A percentile compares a stretch with the other conserved stretches of the same genome.
Evolutionary conservation across 2,113 vertebrate species (phyloP).

Genomic region (Scopus umbretta): DNA sequence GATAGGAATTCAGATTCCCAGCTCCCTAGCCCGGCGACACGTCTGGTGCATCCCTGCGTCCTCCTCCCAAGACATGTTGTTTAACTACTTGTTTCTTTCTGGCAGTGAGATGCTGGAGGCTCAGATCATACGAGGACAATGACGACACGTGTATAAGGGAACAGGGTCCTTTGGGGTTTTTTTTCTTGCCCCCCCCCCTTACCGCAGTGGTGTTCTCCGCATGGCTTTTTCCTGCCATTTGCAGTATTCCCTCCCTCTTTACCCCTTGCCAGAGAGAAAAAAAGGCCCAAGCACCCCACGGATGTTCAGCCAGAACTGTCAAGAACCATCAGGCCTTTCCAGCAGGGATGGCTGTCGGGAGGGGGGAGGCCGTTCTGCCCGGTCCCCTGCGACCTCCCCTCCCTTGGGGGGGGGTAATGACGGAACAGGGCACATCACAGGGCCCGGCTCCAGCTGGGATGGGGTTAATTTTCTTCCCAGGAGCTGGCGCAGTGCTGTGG

Average conservation of each 20-base stretch:
- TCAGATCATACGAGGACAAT: not conserved
- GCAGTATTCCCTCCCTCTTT: not conserved
- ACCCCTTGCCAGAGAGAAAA: not conserved
- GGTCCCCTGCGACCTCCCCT: too few relatives aligned
- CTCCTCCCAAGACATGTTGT: not conserved
- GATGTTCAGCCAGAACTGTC: not conserved
- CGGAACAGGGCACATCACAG: too few relatives aligned
- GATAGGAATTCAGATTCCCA: rapidly evolving
- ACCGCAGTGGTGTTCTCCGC: not conserved
- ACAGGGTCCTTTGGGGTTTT: not conserved
- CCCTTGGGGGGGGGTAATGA: too few relatives aligned
- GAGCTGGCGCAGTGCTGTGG: too few relatives aligned
- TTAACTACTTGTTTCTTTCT: not conserved
- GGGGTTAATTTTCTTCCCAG: too few relatives aligned
- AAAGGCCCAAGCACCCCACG: not conserved
- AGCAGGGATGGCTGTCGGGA: not conserved
- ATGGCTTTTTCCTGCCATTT: not conserved
- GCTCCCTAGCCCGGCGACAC: not conserved
- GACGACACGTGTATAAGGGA: rapidly evolving
- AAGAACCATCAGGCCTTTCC: not conserved
- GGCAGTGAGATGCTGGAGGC: rapidly evolving
- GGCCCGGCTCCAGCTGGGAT: too few relatives aligned
- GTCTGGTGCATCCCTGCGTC: too few relatives aligned
- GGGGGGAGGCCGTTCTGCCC: not conserved
- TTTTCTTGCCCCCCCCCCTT: too few relatives aligned